A percentile compares a stretch with the other conserved stretches of the same genome.
Evolutionary conservation across 2,888 invertebrate species (phyloP).

Genomic region (Aleiodes alternator): DNA sequence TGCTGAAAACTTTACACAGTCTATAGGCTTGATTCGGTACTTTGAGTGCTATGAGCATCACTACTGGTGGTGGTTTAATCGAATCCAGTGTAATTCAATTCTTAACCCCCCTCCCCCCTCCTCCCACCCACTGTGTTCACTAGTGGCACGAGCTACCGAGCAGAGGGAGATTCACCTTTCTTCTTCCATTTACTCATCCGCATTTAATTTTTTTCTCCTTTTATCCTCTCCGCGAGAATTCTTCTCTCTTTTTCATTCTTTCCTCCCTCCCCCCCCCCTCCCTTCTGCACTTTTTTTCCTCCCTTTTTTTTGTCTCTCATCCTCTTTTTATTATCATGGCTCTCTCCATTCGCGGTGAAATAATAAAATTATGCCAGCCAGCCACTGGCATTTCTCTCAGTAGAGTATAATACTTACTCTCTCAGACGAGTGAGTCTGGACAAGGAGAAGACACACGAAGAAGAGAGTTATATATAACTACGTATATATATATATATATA

Average conservation of each 20-base stretch:
- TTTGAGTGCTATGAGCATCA: slow-evolving; percentile 2
- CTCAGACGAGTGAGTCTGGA: slow-evolving; percentile 16
- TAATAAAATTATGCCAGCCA: slow-evolving; percentile 66
- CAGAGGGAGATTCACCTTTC: slow-evolving; percentile 19
- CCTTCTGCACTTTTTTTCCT: too few species aligned
- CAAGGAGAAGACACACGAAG: not conserved
- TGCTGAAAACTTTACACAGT: too few species aligned
- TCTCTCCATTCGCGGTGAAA: slow-evolving; percentile 56
- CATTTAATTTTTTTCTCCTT: slow-evolving; percentile 32
- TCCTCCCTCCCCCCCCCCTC: not conserved
- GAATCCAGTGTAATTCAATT: slow-evolving; percentile 62
- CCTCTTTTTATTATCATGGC: slow-evolving; percentile 36
- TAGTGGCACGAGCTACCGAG: slow-evolving; percentile 50
- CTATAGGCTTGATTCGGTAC: too few species aligned
- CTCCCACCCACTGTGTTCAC: not conserved
- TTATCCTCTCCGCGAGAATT: slow-evolving; percentile 40
- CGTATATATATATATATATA: too few species aligned
- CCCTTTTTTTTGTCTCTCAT: slow-evolving; percentile 20
- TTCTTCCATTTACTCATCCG: slow-evolving; percentile 35
- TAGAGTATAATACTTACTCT: slow-evolving; percentile 31
- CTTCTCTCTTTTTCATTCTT: slow-evolving; percentile 3
- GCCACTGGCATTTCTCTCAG: slow-evolving; percentile 21
- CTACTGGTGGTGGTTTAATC: slow-evolving; percentile 58
- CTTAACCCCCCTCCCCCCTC: slow-evolving; percentile 53
- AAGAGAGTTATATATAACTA: not conserved